A percentile compares a stretch with the other conserved stretches of the same genome.
Evolutionary conservation across 2,113 vertebrate species (phyloP).

Genomic region (Dermatemys mawii): DNA sequence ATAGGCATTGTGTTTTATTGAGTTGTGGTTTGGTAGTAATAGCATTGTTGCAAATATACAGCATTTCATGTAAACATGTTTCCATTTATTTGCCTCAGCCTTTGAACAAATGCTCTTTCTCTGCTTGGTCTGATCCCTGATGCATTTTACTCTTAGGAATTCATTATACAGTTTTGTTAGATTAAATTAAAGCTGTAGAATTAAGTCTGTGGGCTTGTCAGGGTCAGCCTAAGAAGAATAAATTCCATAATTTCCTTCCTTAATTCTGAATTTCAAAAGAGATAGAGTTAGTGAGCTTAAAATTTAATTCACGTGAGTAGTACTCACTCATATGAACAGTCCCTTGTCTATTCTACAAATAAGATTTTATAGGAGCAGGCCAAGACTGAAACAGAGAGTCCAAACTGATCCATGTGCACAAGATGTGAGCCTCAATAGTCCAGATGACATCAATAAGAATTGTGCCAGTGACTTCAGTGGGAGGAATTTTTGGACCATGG

Average conservation of each 20-base stretch:
- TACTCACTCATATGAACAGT: not conserved
- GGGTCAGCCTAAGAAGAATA: not conserved
- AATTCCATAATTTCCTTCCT: not conserved
- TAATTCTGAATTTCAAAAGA: not conserved
- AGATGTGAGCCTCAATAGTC: not conserved
- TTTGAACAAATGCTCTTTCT: not conserved
- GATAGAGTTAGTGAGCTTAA: not conserved
- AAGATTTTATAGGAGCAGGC: not conserved
- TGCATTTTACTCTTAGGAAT: not conserved
- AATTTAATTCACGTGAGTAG: not conserved
- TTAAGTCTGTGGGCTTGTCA: not conserved
- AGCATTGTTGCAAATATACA: not conserved
- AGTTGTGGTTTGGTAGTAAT: not conserved
- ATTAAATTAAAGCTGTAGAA: not conserved
- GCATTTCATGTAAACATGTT: not conserved
- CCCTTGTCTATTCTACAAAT: not conserved
- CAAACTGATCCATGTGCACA: not conserved
- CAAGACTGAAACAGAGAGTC: not conserved
- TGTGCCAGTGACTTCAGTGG: not conserved
- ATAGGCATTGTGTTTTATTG: slow-evolving; percentile 7
- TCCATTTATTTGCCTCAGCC: not conserved
- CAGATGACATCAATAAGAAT: not conserved
- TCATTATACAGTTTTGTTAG: not conserved
- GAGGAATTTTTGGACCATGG: not conserved
- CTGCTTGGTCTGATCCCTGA: not conserved